A percentile compares a stretch with the other conserved stretches of the same genome.
Evolutionary conservation across 1,140 invertebrate genomes (phyloP).

Genomic region (Sweltsa coloradensis): DNA sequence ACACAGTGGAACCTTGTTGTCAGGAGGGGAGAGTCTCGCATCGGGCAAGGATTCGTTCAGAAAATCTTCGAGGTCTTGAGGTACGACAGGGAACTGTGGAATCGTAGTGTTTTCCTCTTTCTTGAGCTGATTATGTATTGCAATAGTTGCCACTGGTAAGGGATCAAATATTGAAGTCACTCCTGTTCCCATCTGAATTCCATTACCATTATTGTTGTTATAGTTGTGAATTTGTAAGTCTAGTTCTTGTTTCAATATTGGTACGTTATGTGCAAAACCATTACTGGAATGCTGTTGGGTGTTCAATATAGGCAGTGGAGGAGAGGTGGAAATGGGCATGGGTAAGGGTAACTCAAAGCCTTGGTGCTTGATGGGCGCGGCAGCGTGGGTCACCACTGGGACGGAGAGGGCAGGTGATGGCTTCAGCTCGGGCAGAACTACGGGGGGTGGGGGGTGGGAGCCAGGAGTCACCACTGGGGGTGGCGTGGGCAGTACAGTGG

Average conservation of each 20-base stretch:
- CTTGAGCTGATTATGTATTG: conserved; percentile 1
- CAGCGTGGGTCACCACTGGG: conserved; percentile 23
- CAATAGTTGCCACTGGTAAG: conserved; percentile 25
- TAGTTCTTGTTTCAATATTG: conserved; percentile 25
- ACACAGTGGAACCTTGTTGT: conserved; percentile 35
- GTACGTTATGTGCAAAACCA: conserved; percentile 27
- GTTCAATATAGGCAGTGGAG: no score
- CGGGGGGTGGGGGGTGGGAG: not conserved
- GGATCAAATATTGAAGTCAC: conserved; percentile 51
- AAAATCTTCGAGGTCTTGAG: conserved; percentile 13
- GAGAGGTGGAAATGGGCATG: conserved; percentile 18
- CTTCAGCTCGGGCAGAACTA: not conserved
- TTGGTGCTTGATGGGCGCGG: conserved; percentile 26
- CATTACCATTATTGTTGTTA: no score
- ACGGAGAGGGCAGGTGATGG: conserved; percentile 6
- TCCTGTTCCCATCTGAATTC: conserved; percentile 1
- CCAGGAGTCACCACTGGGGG: conserved; percentile 7
- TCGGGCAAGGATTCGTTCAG: conserved; percentile 18
- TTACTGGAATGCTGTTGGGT: conserved; percentile 31
- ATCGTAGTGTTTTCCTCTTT: conserved; percentile 8
- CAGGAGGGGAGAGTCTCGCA: conserved; percentile 30
- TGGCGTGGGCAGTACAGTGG: conserved; percentile 15
- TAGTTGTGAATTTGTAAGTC: no score
- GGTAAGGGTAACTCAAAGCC: conserved; percentile 21
- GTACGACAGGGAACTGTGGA: no score